Evolutionary conservation across 2,888 invertebrate genomes (phyloP), one percentile per base, ranked within the genome.

Genomic region (Melangyna quadrimaculata): DNA sequence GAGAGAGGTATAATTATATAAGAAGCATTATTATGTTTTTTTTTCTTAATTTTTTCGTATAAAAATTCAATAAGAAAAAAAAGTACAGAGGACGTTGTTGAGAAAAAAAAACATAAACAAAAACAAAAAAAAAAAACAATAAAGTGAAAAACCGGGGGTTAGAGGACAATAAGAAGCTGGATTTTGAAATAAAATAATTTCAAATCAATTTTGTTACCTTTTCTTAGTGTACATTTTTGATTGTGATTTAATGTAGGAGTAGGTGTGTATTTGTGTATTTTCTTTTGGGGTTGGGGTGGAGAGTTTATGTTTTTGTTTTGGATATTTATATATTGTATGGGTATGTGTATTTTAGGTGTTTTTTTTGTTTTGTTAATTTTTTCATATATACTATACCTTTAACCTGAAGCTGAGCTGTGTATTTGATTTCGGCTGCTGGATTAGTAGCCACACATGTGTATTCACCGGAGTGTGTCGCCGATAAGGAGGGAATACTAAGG

Each of bases 381-480:
- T 74, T 57, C 67, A 45, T 40, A 51, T 89, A 91, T 93, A 93
- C 92, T 94, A 94, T 95, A 96, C 96, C 96, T 96, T 96, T 95
- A 92, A 96, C 95, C 94, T 95, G 95, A 91, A 96, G 95, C 92
- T 94, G 94, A 93, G 95, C 95, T 92, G 95, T 95, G 94, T 94
- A 95, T 93, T 95, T 95, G 93, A 95, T 95, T 94, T 95, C 95
- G 90, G 95, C 95, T 91, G 95, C 96, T 90, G 95, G 95, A 93
- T 96, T 96, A 93, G 94, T 94, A 92, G 95, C 95, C 92, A 95
- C 95, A 93, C 96, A 96, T 89, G 95, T 95, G 93, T 95, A 96
- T 93, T 95, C 95, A 91, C 96, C 96, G 89, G 95, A 94, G 93
- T 96, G 95, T 91, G 94, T 93, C 90, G 95, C 95, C 92, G 94